Evolutionary conservation across 2,888 invertebrate species (phyloP).

Genomic region (Synanthedon andrenaeformis): DNA sequence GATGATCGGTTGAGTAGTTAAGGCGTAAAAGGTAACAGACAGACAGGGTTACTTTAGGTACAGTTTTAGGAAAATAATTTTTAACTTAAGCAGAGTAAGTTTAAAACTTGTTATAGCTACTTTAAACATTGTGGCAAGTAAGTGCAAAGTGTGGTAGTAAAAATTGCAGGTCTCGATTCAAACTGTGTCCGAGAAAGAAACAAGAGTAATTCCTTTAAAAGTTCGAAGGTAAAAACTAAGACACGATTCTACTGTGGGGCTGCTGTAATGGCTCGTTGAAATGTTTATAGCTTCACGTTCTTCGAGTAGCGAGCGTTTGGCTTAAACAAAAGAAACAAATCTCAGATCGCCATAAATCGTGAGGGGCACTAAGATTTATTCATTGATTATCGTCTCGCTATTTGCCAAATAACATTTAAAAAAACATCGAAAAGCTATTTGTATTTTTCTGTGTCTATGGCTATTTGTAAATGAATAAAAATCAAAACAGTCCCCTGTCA

Average conservation of each 20-base stretch:
- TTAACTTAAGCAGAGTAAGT: too few species aligned
- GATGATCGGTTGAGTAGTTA: too few species aligned
- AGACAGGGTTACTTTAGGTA: too few species aligned
- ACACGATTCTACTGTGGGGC: slow-evolving; percentile 37
- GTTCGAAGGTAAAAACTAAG: slow-evolving; percentile 41
- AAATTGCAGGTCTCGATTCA: slow-evolving; percentile 7
- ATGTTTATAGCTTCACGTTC: slow-evolving; percentile 45
- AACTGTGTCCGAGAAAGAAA: slow-evolving; percentile 25
- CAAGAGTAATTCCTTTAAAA: slow-evolving; percentile 46
- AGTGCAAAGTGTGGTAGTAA: neutral
- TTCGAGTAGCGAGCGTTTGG: slow-evolving; percentile 15
- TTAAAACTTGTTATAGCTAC: too few species aligned
- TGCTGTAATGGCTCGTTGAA: slow-evolving; percentile 49
- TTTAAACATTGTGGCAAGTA: neutral
- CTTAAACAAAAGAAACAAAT: slow-evolving; percentile 36
- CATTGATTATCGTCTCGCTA: slow-evolving; percentile 47
- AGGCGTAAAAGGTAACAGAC: too few species aligned
- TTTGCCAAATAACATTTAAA: slow-evolving; percentile 25
- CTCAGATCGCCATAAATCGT: slow-evolving; percentile 50
- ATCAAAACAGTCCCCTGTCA: slow-evolving; percentile 7
- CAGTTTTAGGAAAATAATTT: too few species aligned
- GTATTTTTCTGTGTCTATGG: too few species aligned
- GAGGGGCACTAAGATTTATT: slow-evolving; percentile 39
- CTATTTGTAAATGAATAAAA: slow-evolving; percentile 1
- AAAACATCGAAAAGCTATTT: slow-evolving; percentile 7